Evolutionary conservation across 1,140 invertebrate species (phyloP), one percentile per base, ranked within the genome.

Genomic region (Propsilocerus akamusi): DNA sequence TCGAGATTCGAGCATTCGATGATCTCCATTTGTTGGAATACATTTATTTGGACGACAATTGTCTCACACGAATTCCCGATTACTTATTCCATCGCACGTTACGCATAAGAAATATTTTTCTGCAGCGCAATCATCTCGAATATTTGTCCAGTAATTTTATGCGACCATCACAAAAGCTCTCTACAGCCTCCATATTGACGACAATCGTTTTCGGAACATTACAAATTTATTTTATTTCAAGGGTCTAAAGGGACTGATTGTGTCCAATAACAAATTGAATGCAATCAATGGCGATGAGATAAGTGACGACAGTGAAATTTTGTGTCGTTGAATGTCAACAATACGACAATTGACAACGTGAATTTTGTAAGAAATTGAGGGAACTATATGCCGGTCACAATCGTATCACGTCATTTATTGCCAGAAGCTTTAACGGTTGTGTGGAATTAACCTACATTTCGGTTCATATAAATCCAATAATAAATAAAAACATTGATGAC

Each of bases 351-450:
- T 17, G 4, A 14, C 8, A 41, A 41, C 11, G 22, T 41, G 22
- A 41, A 41, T 41, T 41, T 41, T 41, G 5, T 41, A 20, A 41
- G 34, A 41, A 41, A 41, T 41, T 41, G 34, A 41, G 34, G 10
- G 34, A 41, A 17, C 10, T 41, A 20, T 41, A 14, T 3, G 34
- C 34, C 0, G 12, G 5, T 14, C 10, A 41, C 14, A 41, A 41
- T 41, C 34, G 14, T 20, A 41, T 41, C 10, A 41, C 14, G 10
- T 41, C 34, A 17, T 17, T 41, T 41, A 20, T 20, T 17, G 4
- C 22, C 8, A 41, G 34, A 41, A 6, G 22, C 17, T 17, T 14
- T 8, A n/a, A 17, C 17, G 34, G 34, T 20, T 41, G 34, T 41
- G 14, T 20, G 17, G 34, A 41, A 4, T 17, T 41, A 20, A 41